Base-by-base conservation (phyloP, 2,888 invertebrate genomes). In the Matsumyia berberina region DNA sequence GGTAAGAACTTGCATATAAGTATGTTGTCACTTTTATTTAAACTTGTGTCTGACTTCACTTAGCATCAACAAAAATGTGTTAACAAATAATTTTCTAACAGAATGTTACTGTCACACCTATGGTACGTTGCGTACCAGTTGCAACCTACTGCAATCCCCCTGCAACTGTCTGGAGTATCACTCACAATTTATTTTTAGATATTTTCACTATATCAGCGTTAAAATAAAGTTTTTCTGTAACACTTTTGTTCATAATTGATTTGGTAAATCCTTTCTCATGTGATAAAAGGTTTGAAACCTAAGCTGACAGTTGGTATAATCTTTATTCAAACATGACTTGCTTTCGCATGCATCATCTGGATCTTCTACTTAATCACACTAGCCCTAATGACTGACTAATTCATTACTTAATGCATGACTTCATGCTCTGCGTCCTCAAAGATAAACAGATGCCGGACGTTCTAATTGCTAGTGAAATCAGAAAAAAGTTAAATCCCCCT, bases 221-320 rank as follows among this genome's bases (percentile, higher is more conserved):
- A 53, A 67, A 53, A 24, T 39, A 66, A 51, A 39, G 53, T 31
- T 73, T 24, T 44, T 62, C 24, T 73, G 19, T 53, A 44, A 42
- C n/a, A 64, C 44, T 37, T 53, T 69, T 55, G n/a, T 42, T 42
- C 35, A 9, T 53, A 73, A 73, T 73, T 51, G 12, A 4, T 51
- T 46, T 12, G 3, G 31, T 51, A 53, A 72, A 72, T 51, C 17
- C 42, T 9, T 33, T 33, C n/a, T 15, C 60, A 72, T 60, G 51
- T 72, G 72, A 72, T 72, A 3, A 46, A 8, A 11, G 9, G 7
- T 12, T 12, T 11, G 9, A 3, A 24, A 24, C 4, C 1, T 24
- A 4, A 24, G 42, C 4, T 60, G 29, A 1, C 12, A n/a, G 15
- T 62, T 24, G 4, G 62, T 46, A 44, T 33, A 62, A 62, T 62